A percentile compares a stretch with the other conserved stretches of the same genome.
phyloP scores from a whole-genome alignment of 53 echinoderm and acorn worm species.

The Holothuria scabra region DNA sequence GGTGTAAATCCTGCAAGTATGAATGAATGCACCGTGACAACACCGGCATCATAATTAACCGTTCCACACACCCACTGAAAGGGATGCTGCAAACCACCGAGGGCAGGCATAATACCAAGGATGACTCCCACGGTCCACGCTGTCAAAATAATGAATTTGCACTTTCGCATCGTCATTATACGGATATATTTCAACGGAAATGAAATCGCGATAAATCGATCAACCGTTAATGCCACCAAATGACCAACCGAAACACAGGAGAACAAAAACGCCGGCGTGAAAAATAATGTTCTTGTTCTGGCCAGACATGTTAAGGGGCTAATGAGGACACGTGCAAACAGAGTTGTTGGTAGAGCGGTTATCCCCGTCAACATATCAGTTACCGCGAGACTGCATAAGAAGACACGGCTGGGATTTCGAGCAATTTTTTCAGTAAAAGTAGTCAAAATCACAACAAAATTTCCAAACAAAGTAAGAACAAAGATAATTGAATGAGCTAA shows the following conservation, averaged over 20 bases:
- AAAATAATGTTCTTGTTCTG: neutral
- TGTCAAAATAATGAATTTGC: neutral
- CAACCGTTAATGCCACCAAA: constrained; percentile 9
- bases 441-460: neutral
- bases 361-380: constrained; percentile 1
- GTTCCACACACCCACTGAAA: constrained; percentile 30
- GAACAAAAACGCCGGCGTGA: neutral
- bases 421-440: neutral
- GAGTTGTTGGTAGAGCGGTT: neutral
- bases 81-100: neutral
- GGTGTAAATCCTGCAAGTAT: neutral
- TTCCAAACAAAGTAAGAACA: neutral
- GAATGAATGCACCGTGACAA: neutral
- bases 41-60: neutral
- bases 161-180: constrained; percentile 4
- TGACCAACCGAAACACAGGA: constrained; percentile 1
- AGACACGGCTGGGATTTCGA: neutral
- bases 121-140: neutral
- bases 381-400: constrained; percentile 22
- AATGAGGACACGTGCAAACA: constrained; percentile 5
- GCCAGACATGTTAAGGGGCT: constrained; percentile 26
- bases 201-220: constrained; percentile 21
- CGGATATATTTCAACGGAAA: neutral
- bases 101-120: neutral
- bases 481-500: neutral